Percentiles rank a stretch among this genome's conserved stretches.
These are phyloP conservation scores for Euclidia mi DNA, from an alignment of 2,888 invertebrate genomes.

Conservation along the genomic window DNA sequence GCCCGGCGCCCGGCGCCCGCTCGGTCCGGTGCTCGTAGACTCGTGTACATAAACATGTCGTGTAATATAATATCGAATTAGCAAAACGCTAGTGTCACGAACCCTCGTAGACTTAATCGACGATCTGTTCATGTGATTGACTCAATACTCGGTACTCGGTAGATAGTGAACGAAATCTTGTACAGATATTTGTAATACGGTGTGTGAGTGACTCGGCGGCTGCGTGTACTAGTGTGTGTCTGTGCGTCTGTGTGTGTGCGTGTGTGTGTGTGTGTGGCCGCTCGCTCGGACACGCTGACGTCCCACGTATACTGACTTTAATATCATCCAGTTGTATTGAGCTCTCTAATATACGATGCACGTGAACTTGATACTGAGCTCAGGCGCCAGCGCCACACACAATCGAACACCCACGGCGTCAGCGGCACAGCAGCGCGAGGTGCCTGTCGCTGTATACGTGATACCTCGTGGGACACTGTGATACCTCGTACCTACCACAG, in stretches of 20 bases:
- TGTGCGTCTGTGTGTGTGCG: neutral
- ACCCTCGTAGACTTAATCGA: constrained; percentile 41
- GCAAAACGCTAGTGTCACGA: constrained; percentile 55
- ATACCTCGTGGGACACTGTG: too few relatives aligned
- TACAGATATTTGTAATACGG: constrained; percentile 39
- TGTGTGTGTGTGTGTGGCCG: neutral
- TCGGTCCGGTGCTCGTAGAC: constrained; percentile 10
- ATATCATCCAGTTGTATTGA: too few relatives aligned
- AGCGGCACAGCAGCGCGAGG: too few relatives aligned
- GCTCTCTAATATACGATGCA: too few relatives aligned
- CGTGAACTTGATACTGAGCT: too few relatives aligned
- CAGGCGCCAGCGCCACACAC: too few relatives aligned
- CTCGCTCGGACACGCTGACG: too few relatives aligned
- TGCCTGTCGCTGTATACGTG: too few relatives aligned
- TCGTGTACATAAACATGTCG: constrained; percentile 38
- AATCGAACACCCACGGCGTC: too few relatives aligned
- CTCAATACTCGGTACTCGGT: constrained; percentile 21
- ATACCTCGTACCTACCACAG: too few relatives aligned
- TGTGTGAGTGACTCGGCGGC: constrained; percentile 4
- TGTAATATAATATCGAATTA: constrained; percentile 47
- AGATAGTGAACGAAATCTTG: constrained; percentile 34
- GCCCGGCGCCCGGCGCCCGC: constrained; percentile 9
- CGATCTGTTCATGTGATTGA: constrained; percentile 24
- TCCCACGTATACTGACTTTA: too few relatives aligned
- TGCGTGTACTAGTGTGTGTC: neutral